Percentiles rank a stretch among this genome's conserved stretches.
phyloP scores from a whole-genome alignment of 2,888 invertebrate genomes.

The Neoscelio sp. region DNA sequence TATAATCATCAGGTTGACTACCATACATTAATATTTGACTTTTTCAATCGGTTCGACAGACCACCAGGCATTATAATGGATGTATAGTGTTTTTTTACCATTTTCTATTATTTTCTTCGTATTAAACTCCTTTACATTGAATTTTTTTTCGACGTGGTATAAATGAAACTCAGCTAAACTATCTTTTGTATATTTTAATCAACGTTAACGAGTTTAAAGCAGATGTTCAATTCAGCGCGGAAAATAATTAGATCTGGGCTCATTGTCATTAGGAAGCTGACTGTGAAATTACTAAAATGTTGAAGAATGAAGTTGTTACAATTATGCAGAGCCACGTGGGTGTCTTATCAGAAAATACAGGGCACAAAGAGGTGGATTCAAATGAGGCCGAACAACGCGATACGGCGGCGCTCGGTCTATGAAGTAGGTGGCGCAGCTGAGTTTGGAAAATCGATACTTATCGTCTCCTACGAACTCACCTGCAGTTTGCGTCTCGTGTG shows the following conservation, averaged over 20 bases:
- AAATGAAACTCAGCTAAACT: no score
- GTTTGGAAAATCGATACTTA: constrained; percentile 81
- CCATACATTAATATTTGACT: no score
- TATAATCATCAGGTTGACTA: no score
- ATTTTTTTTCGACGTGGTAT: no score
- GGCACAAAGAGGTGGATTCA: constrained; percentile 66
- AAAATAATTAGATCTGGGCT: constrained; percentile 12
- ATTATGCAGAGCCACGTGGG: constrained; percentile 40
- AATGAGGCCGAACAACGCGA: constrained; percentile 64
- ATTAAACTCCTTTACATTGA: no score
- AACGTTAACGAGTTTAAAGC: background rate
- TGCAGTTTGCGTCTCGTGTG: constrained; percentile 81
- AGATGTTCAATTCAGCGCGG: background rate
- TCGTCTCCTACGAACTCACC: constrained; percentile 78
- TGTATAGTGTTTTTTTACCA: no score
- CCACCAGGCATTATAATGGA: no score
- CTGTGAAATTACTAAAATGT: constrained; percentile 23
- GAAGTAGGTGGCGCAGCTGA: constrained; percentile 79
- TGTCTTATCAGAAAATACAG: constrained; percentile 53
- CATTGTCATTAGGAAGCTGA: constrained; percentile 13
- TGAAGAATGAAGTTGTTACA: constrained; percentile 34
- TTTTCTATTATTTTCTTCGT: no score
- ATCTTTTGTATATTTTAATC: no score
- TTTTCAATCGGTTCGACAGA: no score
- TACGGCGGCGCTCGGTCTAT: constrained; percentile 65